Conservation (phyloP, 1,140 invertebrate genomes). For the Trichogramma pretiosum region DNA sequence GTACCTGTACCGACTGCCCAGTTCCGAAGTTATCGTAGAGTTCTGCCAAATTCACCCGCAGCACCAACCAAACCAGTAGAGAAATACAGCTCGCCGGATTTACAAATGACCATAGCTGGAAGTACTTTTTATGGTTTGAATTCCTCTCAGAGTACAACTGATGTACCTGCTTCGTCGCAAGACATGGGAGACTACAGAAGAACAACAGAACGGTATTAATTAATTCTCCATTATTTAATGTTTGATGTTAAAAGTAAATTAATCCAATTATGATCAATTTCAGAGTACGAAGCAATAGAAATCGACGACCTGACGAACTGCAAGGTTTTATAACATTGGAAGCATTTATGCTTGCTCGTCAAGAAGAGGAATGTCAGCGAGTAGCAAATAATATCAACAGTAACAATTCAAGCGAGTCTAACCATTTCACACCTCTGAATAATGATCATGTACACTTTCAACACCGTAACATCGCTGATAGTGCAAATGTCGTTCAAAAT, state of each 20-base stretch:
- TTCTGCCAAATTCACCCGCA: constrained; percentile 41
- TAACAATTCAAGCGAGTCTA: constrained; percentile 19
- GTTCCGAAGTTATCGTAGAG: constrained; percentile 63
- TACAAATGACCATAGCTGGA: constrained; percentile 34
- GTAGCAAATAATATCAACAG: constrained; percentile 14
- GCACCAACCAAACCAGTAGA: constrained; percentile 29
- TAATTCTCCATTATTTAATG: constrained; percentile 4
- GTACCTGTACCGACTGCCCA: constrained; percentile 68
- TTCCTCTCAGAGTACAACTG: constrained; percentile 30
- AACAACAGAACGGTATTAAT: constrained; percentile 28
- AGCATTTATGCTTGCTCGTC: constrained; percentile 64
- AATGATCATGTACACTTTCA: constrained; percentile 33
- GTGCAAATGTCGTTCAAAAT: constrained; percentile 11
- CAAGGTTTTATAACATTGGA: constrained; percentile 58
- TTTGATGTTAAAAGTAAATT: background rate
- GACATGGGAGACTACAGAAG: constrained; percentile 36
- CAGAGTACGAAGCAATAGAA: constrained; percentile 4
- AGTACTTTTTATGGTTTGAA: constrained; percentile 38
- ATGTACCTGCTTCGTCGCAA: constrained; percentile 28
- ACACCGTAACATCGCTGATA: constrained; percentile 27
- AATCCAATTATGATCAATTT: background rate
- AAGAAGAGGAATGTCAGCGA: constrained; percentile 54
- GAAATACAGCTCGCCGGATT: constrained; percentile 25
- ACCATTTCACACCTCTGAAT: constrained; percentile 24
- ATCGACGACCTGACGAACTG: constrained; percentile 34